These are phyloP conservation scores for Pogonocichla stellata DNA, from an alignment of 2,113 vertebrate genomes.

Conservation along the genomic window DNA sequence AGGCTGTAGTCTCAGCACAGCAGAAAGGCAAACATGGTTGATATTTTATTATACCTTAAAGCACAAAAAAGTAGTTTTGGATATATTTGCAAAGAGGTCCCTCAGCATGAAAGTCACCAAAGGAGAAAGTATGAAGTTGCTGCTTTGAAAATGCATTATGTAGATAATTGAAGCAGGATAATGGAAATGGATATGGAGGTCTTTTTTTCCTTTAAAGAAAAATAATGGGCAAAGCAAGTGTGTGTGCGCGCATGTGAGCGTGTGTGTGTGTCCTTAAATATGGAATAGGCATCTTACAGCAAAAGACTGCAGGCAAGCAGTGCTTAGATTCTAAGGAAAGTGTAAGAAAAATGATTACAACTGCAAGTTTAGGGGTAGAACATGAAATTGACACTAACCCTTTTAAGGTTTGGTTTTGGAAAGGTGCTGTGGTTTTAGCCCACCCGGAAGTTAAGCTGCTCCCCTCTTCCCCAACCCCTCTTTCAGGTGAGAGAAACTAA, in stretches of 20 bases:
- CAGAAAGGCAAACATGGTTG: background rate
- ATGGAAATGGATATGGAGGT: background rate
- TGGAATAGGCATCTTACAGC: background rate
- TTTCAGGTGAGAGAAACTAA: background rate
- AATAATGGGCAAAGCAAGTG: background rate
- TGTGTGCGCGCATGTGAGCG: no score
- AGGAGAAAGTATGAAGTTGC: background rate
- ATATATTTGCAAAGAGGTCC: background rate
- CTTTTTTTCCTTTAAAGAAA: background rate
- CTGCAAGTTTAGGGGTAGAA: background rate
- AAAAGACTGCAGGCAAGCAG: background rate
- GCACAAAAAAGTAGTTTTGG: background rate
- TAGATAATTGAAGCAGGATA: background rate
- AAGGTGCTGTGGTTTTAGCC: background rate
- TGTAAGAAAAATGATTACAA: background rate
- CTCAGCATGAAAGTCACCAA: background rate
- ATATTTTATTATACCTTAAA: constrained; percentile 3
- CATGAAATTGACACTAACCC: background rate
- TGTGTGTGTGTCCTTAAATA: background rate
- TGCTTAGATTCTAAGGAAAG: background rate
- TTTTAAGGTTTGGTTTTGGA: background rate
- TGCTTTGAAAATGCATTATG: background rate
- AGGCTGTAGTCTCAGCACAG: background rate
- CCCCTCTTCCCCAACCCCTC: background rate
- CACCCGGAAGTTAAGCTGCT: background rate